Conservation (phyloP, 2,888 invertebrate species). For the Hecatera dysodea region DNA sequence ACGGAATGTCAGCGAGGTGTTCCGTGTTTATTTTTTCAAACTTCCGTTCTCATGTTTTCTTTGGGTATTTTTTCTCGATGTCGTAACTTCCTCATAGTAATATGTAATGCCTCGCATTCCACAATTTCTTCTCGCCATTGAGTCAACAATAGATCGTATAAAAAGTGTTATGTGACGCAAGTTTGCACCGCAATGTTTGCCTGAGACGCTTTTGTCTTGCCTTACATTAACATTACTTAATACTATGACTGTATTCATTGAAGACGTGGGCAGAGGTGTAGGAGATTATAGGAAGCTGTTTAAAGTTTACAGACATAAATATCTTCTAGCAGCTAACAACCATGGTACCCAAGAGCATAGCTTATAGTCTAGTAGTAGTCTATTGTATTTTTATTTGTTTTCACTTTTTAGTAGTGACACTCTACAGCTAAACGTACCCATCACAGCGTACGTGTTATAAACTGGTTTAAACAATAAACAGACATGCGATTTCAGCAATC, state of each 20-base stretch:
- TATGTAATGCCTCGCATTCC: constrained; percentile 38
- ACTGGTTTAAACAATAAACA: too few species aligned
- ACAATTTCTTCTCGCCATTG: constrained; percentile 18
- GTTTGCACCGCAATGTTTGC: background rate
- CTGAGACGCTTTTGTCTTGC: background rate
- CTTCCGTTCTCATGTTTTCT: constrained; percentile 5
- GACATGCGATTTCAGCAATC: too few species aligned
- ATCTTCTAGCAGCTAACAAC: too few species aligned
- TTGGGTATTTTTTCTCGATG: background rate
- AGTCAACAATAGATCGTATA: constrained; percentile 20
- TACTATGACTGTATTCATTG: background rate
- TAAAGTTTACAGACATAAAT: too few species aligned
- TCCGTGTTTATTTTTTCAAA: background rate
- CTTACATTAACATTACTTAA: background rate
- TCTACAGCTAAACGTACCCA: too few species aligned
- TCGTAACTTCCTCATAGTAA: constrained; percentile 30
- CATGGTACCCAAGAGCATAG: too few species aligned
- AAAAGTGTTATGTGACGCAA: constrained; percentile 31
- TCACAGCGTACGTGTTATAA: too few species aligned
- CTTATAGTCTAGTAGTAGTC: too few species aligned
- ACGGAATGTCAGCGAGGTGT: background rate
- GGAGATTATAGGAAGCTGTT: too few species aligned
- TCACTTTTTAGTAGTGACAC: too few species aligned
- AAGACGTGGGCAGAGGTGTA: background rate
- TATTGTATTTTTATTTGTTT: too few species aligned